Percentiles rank a stretch among this genome's conserved stretches.
Conservation (phyloP, 2,113 vertebrate species). For the Lasiurus cinereus region DNA sequence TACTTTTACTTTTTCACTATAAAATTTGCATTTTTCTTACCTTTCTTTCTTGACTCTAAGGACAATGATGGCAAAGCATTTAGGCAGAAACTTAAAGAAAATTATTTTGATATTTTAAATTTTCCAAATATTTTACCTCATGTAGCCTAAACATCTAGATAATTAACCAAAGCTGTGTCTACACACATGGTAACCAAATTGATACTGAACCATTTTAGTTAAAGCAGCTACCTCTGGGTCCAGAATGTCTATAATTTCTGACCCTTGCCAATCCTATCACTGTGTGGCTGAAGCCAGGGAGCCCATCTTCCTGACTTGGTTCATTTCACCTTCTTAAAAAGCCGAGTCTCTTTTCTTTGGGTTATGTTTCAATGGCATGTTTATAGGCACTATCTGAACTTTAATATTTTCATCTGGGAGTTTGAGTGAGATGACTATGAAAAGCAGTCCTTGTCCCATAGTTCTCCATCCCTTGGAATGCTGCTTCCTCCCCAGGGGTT, state of each 20-base stretch:
- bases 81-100: constrained; percentile 54
- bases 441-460: not conserved
- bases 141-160: constrained; percentile 31
- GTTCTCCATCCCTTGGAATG: not conserved
- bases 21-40: constrained; percentile 16
- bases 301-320: too few relatives aligned
- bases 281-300: not conserved
- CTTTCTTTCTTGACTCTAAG: constrained; percentile 24
- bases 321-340: not conserved
- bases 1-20: not conserved
- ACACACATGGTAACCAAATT: not conserved
- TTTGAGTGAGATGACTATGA: not conserved
- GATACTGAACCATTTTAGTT: not conserved
- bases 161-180: constrained; percentile 46
- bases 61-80: not conserved
- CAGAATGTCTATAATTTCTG: not conserved
- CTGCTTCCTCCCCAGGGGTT: not conserved
- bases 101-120: constrained; percentile 62
- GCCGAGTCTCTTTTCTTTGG: not conserved
- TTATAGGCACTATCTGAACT: not conserved
- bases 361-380: not conserved
- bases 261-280: not conserved
- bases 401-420: not conserved
- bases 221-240: not conserved
- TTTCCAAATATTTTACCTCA: constrained; percentile 49